Evolutionary conservation across 2,797 vertebrate genomes (phyloP), one percentile per base, ranked within the genome.

Genomic region (Perodicticus potto): DNA sequence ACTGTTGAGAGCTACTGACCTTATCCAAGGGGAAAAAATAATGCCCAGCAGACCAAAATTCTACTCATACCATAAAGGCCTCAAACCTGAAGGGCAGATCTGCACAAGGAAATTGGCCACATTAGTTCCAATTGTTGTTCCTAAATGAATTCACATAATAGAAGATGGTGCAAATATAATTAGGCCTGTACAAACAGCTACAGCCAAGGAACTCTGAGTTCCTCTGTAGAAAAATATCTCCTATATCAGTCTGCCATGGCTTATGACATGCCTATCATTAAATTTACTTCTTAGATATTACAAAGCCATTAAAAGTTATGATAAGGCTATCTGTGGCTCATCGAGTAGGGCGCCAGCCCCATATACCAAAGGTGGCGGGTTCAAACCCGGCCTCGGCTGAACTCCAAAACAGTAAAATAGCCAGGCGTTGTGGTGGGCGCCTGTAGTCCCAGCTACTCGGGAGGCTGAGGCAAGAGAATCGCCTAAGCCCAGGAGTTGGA

Each of bases 11-110:
- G 8, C 17, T 32, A 70, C 1, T 78, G 17, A 69, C 25, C 84
- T 96, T 90, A 93, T 69, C n/a, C 55, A 80, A 84, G 55, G 55
- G 69, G 34, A n/a, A 76, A 91, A 93, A 43, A 76, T 70, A 49
- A 43, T 63, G 19, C 37, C 19, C 19, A 72, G 25, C 80, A 29
- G 9, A 86, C 32, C 53, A 77, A 86, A 81, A 74, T 80, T 86
- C 49, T 69, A 45, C 22, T 49, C 16, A 63, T n/a, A 63, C 6
- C 34, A 57, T 13, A 73, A 67, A 67, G 67, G 34, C 45, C 55
- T 97, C 92, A 93, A 72, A 81, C 9, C 22, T 93, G 83, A 86
- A 94, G 55, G 34, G 49, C 29, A 76, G 45, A 84, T 57, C 43
- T 86, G 77, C 11, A 81, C 37, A 90, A 92, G n/a, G 43, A 23